Percentiles rank a stretch among this genome's conserved stretches.
Evolutionary conservation across 2,797 vertebrate species (phyloP).

Genomic region (Gallinago solitaria): DNA sequence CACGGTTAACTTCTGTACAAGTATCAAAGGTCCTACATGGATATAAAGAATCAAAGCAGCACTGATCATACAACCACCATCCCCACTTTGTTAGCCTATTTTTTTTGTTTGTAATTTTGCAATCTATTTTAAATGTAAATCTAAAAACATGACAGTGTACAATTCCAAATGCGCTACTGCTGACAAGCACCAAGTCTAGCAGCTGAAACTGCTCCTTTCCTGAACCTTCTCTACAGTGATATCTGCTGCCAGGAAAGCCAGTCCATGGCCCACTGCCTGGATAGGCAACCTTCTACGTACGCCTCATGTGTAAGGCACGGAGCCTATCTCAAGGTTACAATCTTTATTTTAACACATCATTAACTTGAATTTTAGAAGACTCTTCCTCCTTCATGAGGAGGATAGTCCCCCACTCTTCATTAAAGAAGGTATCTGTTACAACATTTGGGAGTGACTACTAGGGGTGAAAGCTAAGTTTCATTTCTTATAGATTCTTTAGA

Average conservation of each 20-base stretch:
- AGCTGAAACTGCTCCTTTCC: neutral
- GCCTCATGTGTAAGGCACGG: no score
- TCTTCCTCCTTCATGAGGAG: neutral
- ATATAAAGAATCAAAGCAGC: neutral
- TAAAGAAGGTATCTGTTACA: constrained; percentile 12
- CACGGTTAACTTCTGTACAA: neutral
- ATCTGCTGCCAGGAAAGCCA: neutral
- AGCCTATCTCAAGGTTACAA: neutral
- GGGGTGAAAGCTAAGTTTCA: constrained; percentile 61
- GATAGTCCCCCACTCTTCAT: neutral
- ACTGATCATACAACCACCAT: neutral
- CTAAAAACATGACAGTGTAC: neutral
- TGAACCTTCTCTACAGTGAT: neutral
- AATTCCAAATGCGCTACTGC: neutral
- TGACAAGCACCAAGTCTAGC: neutral
- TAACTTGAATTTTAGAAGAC: neutral
- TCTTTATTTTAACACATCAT: neutral
- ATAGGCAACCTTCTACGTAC: neutral
- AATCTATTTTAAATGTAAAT: neutral
- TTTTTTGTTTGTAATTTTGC: no score
- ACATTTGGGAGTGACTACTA: constrained; percentile 21
- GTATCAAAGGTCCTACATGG: neutral
- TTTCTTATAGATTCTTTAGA: constrained; percentile 60
- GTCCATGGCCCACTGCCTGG: neutral
- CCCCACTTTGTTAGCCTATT: neutral